Conservation (phyloP, 1,140 invertebrate genomes). For the Conus ventricosus region DNA sequence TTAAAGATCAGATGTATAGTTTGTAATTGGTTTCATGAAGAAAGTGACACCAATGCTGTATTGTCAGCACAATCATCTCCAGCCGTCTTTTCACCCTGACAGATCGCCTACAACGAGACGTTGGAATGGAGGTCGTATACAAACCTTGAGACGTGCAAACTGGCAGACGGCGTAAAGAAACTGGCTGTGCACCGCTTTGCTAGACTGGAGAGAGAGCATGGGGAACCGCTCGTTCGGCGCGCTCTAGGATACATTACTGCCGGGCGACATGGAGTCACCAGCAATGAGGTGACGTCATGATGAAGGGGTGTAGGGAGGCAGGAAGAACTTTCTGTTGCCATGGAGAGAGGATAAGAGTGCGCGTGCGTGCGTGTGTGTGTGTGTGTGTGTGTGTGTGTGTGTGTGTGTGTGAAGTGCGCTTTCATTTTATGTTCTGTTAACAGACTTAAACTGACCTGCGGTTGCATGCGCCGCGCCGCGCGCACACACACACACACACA, state of each 20-base stretch:
- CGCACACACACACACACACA: too few relatives aligned
- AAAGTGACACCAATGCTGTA: too few relatives aligned
- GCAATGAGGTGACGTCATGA: slow-evolving; percentile 77
- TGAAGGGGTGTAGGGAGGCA: background rate
- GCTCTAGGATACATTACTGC: slow-evolving; percentile 82
- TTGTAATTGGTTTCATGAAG: too few relatives aligned
- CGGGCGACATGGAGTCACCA: slow-evolving; percentile 82
- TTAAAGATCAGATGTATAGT: too few relatives aligned
- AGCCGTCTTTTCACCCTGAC: background rate
- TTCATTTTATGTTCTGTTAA: too few relatives aligned
- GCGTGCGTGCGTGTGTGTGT: background rate
- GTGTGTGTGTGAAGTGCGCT: too few relatives aligned
- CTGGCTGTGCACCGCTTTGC: slow-evolving; percentile 78
- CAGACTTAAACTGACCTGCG: too few relatives aligned
- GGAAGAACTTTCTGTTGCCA: background rate
- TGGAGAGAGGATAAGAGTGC: too few relatives aligned
- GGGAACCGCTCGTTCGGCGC: slow-evolving; percentile 76
- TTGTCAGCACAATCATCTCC: too few relatives aligned
- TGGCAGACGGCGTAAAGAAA: slow-evolving; percentile 66
- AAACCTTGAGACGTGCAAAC: slow-evolving; percentile 53
- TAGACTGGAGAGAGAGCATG: slow-evolving; percentile 82
- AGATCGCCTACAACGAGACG: slow-evolving; percentile 65
- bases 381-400: background rate
- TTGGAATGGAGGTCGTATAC: slow-evolving; percentile 65
- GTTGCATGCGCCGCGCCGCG: too few relatives aligned